Conservation (phyloP, 2,113 vertebrate genomes). For the Meriones unguiculatus region DNA sequence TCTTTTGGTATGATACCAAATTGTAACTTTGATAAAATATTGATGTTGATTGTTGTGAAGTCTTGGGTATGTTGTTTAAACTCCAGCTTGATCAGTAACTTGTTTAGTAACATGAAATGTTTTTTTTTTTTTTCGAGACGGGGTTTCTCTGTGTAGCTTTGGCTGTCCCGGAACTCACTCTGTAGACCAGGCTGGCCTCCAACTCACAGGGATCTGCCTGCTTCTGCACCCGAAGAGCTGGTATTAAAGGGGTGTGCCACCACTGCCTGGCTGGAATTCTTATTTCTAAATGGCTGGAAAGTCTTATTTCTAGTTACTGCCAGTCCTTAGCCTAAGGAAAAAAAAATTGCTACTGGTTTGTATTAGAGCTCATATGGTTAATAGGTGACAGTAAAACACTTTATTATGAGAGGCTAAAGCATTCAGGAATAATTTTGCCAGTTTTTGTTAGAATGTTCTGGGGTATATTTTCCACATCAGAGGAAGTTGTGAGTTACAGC, state of each 20-base stretch:
- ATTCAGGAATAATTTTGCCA: not conserved
- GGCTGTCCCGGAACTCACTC: too few species aligned
- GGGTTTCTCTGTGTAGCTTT: too few species aligned
- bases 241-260: too few species aligned
- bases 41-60: not conserved
- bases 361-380: not conserved
- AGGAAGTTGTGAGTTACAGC: not conserved
- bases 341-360: not conserved
- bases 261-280: too few species aligned
- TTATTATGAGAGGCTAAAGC: not conserved
- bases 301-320: not conserved
- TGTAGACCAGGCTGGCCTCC: too few species aligned
- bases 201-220: too few species aligned
- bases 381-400: not conserved
- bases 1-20: not conserved
- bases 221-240: too few species aligned
- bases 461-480: not conserved
- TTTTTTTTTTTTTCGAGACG: too few species aligned
- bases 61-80: not conserved
- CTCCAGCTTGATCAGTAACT: not conserved
- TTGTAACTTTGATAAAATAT: not conserved
- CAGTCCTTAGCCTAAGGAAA: not conserved
- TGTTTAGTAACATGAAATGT: not conserved
- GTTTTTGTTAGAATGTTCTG: not conserved
- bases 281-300: not conserved